These are phyloP conservation scores for Melanotaenia maccullochi DNA, from an alignment of 2,797 vertebrate genomes.

Conservation along the genomic window DNA sequence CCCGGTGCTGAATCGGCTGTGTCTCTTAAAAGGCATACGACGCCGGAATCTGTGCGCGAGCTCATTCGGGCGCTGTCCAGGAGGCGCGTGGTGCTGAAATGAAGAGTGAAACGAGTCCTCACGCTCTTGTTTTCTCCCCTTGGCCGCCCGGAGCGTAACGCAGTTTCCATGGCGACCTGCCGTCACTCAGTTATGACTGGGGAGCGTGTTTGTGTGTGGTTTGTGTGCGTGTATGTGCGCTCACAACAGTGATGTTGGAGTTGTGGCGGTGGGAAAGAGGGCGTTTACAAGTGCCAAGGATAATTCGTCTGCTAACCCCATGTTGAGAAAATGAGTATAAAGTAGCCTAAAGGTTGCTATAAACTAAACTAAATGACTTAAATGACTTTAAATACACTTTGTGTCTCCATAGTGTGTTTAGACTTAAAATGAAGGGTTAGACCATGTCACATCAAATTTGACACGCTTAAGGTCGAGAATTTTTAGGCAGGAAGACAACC, in stretches of 20 bases:
- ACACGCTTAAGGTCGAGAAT: no score
- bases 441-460: not conserved
- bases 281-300: conserved; percentile 47
- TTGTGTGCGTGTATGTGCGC: conserved; percentile 14
- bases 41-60: conserved; percentile 46
- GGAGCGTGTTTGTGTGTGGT: conserved; percentile 29
- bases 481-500: no score
- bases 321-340: conserved; percentile 1
- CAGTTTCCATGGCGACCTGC: conserved; percentile 88
- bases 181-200: conserved; percentile 85
- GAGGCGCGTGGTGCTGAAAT: conserved; percentile 86
- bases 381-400: not conserved
- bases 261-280: conserved; percentile 15
- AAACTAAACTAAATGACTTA: no score
- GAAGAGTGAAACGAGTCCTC: conserved; percentile 74
- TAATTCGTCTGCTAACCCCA: not conserved
- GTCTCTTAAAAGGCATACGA: conserved; percentile 48
- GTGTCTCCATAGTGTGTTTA: not conserved
- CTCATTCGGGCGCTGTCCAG: conserved; percentile 85
- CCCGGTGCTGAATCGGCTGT: conserved; percentile 52
- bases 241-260: conserved; percentile 38
- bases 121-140: conserved; percentile 78
- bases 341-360: not conserved
- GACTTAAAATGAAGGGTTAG: not conserved
- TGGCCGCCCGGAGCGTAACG: conserved; percentile 83